Base-by-base conservation (phyloP, 2,888 invertebrate genomes). In the Drosophila rellima region DNA sequence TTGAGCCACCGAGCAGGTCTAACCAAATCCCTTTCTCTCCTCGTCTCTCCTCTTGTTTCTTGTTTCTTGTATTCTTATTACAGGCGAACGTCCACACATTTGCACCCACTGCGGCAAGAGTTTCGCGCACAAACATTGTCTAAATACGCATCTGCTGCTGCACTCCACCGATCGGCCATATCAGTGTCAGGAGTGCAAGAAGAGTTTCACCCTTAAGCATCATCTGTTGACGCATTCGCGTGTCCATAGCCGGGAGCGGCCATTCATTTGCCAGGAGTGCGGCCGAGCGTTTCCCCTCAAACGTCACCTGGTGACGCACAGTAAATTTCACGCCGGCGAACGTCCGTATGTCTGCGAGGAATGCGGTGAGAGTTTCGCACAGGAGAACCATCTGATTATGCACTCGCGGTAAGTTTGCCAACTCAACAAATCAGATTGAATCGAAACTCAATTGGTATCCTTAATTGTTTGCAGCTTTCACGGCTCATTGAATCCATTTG, bases 401-500 rank as follows among this genome's bases (percentile, higher is more conserved):
- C 93, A 93, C 91, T 93, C 93, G 76, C 90, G 92, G 92, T 92
- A 85, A 89, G 68, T 70, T 23, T n/a, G n/a, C n/a, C n/a, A n/a
- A n/a, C n/a, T n/a, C n/a, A n/a, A n/a, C n/a, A n/a, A n/a, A n/a
- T n/a, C n/a, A n/a, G n/a, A n/a, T n/a, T n/a, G n/a, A n/a, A n/a
- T n/a, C n/a, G n/a, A n/a, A n/a, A n/a, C n/a, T n/a, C n/a, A n/a
- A n/a, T n/a, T n/a, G n/a, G n/a, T n/a, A n/a, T 15, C 5, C 8
- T 2, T 11, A 26, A 5, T 20, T 11, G 17, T 29, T 29, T 45
- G 37, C 62, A 92, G 98, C 72, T 98, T 98, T 93, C 98, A 98
- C 93, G 98, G 98, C n/a, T 98, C 98, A 7, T 95, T 98, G 88
- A 97, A 98, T 89, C 98, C 99, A 11, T 99, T 98, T 93, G 96